Evolutionary conservation across 1,140 invertebrate species (phyloP).

Genomic region (Nymphalis io): DNA sequence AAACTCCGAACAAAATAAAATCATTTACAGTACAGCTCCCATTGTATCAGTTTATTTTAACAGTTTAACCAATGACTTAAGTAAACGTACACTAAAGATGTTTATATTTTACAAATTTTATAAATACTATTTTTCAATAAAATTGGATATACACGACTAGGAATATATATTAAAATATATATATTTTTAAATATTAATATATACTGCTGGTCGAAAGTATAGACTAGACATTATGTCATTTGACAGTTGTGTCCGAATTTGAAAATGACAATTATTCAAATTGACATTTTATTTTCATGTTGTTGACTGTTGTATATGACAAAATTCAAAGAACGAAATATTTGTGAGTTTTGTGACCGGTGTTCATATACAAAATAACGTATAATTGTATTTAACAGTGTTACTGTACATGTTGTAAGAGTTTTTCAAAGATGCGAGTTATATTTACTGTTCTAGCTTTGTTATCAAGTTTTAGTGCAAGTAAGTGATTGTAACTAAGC

Average conservation of each 20-base stretch:
- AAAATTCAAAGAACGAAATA: not conserved
- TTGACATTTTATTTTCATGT: not conserved
- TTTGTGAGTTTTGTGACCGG: not conserved
- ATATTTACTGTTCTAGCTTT: constrained; percentile 39
- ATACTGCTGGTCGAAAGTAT: too few species aligned
- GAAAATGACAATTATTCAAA: not conserved
- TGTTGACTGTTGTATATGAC: not conserved
- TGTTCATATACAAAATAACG: not conserved
- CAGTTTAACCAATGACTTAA: too few species aligned
- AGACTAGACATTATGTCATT: too few species aligned
- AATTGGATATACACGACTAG: too few species aligned
- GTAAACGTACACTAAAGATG: too few species aligned
- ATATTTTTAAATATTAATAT: too few species aligned
- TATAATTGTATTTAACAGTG: not conserved
- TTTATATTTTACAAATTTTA: too few species aligned
- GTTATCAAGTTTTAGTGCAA: constrained; percentile 41
- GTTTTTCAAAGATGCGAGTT: constrained; percentile 36
- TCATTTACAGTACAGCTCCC: too few species aligned
- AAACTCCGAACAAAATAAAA: too few species aligned
- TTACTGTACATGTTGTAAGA: not conserved
- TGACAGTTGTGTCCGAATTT: not conserved
- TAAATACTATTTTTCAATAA: too few species aligned
- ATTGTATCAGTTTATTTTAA: too few species aligned
- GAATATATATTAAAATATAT: too few species aligned
- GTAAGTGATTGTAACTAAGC: constrained; percentile 46